Conservation (phyloP, 2,888 invertebrate species). For the Galerucella nymphaeae region DNA sequence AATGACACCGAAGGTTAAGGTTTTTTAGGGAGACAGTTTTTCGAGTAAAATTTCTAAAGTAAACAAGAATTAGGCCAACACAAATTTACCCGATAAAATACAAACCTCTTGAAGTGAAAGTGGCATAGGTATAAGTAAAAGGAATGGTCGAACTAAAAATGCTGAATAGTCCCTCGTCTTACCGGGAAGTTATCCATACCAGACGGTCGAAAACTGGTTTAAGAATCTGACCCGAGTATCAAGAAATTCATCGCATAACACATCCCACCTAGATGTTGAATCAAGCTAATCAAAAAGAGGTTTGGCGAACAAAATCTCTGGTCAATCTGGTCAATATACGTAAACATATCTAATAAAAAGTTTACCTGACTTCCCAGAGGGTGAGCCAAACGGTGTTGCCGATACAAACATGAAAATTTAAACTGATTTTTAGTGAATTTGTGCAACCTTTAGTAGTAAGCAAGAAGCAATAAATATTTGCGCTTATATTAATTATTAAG, state of each 20-base stretch:
- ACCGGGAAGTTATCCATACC: slow-evolving; percentile 40
- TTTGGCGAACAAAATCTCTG: slow-evolving; percentile 35
- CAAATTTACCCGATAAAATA: not conserved
- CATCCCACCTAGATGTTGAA: slow-evolving; percentile 41
- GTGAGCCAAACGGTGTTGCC: not conserved
- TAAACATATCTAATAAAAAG: slow-evolving; percentile 21
- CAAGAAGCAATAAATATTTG: no score
- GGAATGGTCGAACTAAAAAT: slow-evolving; percentile 22
- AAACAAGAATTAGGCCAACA: not conserved
- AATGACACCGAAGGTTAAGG: no score
- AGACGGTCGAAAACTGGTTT: slow-evolving; percentile 45
- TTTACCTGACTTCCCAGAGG: slow-evolving; percentile 9
- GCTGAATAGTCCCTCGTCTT: slow-evolving; percentile 22
- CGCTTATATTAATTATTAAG: no score
- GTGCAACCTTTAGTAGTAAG: no score
- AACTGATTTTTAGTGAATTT: no score
- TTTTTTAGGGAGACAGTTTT: no score
- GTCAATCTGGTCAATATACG: slow-evolving; percentile 17
- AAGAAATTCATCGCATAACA: slow-evolving; percentile 38
- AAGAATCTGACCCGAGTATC: slow-evolving; percentile 42
- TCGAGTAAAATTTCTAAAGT: no score
- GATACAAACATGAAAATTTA: not conserved
- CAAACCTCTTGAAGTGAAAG: slow-evolving; percentile 7
- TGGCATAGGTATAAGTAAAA: slow-evolving; percentile 2
- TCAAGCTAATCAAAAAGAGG: slow-evolving; percentile 42